Conservation (phyloP, 2,797 vertebrate species). For the Dendrocincla fuliginosa region DNA sequence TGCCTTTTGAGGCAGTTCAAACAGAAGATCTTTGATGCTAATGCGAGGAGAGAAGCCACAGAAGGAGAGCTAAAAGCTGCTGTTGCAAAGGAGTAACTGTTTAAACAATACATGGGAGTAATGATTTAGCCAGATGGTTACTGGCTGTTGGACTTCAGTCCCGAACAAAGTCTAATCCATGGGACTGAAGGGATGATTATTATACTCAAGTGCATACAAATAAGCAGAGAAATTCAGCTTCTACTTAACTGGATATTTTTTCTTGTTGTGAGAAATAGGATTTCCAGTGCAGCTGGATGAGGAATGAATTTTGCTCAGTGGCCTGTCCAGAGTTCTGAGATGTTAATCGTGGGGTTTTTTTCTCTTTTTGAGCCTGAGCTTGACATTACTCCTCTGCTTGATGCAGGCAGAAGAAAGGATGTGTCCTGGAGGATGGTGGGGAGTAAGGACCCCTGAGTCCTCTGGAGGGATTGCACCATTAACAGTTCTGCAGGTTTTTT, state of each 20-base stretch:
- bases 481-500: neutral
- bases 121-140: neutral
- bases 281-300: neutral
- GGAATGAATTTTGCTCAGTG: neutral
- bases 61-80: neutral
- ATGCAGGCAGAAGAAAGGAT: neutral
- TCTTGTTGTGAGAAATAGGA: neutral
- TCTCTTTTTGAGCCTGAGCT: neutral
- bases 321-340: neutral
- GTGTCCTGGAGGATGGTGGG: neutral
- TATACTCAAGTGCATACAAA: neutral
- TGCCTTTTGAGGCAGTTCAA: neutral
- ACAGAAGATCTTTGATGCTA: neutral
- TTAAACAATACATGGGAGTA: neutral
- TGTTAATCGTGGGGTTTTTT: fast-evolving
- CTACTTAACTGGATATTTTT: neutral
- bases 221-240: neutral
- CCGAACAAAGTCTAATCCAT: neutral
- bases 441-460: neutral
- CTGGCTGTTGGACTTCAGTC: neutral
- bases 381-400: neutral
- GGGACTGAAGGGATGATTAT: neutral
- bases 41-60: neutral
- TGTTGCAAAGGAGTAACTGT: neutral
- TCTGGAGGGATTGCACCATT: neutral